Evolutionary conservation across 2,113 vertebrate genomes (phyloP).

Genomic region (Bombycilla garrulus): DNA sequence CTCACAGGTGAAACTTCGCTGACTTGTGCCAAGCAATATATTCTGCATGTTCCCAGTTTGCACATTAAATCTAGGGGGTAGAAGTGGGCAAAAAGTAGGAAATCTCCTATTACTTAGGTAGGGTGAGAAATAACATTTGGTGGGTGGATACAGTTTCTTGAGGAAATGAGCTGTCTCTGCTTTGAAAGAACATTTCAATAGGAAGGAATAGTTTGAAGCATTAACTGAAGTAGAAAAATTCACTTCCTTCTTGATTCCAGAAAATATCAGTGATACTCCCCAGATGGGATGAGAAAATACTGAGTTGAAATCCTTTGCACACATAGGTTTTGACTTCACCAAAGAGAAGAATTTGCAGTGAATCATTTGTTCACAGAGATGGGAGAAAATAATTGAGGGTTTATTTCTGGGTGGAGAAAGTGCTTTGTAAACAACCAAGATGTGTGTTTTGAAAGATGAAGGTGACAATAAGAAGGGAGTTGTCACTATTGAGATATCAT

Average conservation of each 20-base stretch:
- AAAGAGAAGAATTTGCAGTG: neutral
- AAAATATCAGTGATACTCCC: slow-evolving; percentile 31
- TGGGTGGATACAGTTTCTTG: slow-evolving; percentile 54
- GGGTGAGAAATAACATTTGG: slow-evolving; percentile 32
- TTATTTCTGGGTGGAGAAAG: neutral
- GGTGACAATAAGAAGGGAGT: neutral
- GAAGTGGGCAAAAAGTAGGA: slow-evolving; percentile 61
- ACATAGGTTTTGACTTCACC: slow-evolving; percentile 3
- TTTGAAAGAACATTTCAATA: slow-evolving; percentile 52
- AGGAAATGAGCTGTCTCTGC: slow-evolving; percentile 67
- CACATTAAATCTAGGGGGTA: slow-evolving; percentile 62
- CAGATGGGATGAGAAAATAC: neutral
- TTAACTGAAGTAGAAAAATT: slow-evolving; percentile 56
- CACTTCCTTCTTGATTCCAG: slow-evolving; percentile 18
- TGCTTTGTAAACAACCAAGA: neutral
- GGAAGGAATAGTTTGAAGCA: slow-evolving; percentile 55
- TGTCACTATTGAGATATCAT: neutral
- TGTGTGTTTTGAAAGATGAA: neutral
- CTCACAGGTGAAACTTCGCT: slow-evolving; percentile 56
- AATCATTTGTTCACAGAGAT: slow-evolving; percentile 30
- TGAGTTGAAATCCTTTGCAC: neutral
- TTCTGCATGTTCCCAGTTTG: slow-evolving; percentile 50
- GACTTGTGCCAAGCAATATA: slow-evolving; percentile 69
- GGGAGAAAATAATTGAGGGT: neutral
- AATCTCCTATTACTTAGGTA: slow-evolving; percentile 67